Base-by-base conservation (phyloP, 2,113 vertebrate genomes). In the Microcebus tavaratra region DNA sequence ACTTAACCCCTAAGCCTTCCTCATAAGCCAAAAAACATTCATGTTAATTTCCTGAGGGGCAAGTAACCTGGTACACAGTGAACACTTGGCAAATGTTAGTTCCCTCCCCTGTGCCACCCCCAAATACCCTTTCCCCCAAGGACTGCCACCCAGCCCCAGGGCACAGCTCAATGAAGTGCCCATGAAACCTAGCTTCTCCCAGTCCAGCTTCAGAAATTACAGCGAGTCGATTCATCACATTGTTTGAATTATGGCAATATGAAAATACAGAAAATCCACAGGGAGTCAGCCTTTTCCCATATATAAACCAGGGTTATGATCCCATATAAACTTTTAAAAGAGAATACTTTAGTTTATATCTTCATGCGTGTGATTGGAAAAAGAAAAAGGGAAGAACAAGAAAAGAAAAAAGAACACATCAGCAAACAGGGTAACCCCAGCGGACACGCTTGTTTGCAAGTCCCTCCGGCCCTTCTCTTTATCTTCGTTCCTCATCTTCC, bases 221-320 rank as follows among this genome's bases (percentile, higher is more conserved):
- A 63, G 96, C 42, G 31, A 97, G 97, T 97, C 89, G 96, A 98
- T 98, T 94, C 92, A 82, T 98, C 98, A 97, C 98, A 92, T 98
- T 99, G 98, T 99, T 98, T 97, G 97, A 98, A 98, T 98, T 98
- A 98, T 90, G 96, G 92, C 97, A 95, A 92, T 98, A 98, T 98
- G 98, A 98, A 98, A 97, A 98, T 96, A 98, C 95, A 98, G 96
- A 98, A 98, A 98, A 98, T 94, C 98, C 98, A 97, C 57, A 42
- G 97, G 98, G 98, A 99, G 95, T 90, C 97, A 97, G 98, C 92
- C 87, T 98, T 98, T 98, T 94, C 97, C 97, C 97, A 97, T 97
- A 97, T 97, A 98, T 98, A 98, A 98, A 99, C 97, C 55, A 70
- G 82, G 97, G 98, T 98, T 99, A 98, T 48, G 95, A 97, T 97